Conservation (phyloP, 2,888 invertebrate genomes). For the Nephrotoma guestfalica region DNA sequence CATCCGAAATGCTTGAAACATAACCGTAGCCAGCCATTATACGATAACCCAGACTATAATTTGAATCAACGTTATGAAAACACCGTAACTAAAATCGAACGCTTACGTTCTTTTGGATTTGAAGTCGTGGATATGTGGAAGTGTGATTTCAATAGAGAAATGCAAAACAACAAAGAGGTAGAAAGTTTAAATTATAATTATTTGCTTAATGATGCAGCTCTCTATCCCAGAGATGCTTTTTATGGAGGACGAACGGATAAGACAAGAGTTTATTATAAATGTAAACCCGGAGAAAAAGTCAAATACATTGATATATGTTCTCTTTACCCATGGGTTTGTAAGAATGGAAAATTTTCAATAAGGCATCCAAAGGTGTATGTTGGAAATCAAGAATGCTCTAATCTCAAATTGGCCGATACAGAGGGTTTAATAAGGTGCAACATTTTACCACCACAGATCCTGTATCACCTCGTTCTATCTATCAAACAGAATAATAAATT, state of each 20-base stretch:
- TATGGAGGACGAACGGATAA: background rate
- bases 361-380: background rate
- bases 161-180: background rate
- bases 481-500: constrained; percentile 16
- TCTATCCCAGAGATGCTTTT: background rate
- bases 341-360: background rate
- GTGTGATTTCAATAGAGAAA: background rate
- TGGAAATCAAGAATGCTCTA: background rate
- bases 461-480: constrained; percentile 20
- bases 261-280: constrained; percentile 12
- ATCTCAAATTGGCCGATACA: background rate
- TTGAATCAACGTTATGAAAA: too few relatives aligned
- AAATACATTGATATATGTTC: constrained; percentile 13
- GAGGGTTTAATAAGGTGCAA: background rate
- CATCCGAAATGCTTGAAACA: background rate
- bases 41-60: background rate
- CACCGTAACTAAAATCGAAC: constrained; percentile 11
- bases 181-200: too few relatives aligned
- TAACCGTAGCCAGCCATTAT: background rate
- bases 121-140: background rate
- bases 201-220: background rate
- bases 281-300: constrained; percentile 10
- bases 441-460: background rate
- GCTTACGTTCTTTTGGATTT: background rate
- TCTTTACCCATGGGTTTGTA: constrained; percentile 15